Conservation (phyloP, 2,888 invertebrate species). For the Peribatodes rhomboidaria region DNA sequence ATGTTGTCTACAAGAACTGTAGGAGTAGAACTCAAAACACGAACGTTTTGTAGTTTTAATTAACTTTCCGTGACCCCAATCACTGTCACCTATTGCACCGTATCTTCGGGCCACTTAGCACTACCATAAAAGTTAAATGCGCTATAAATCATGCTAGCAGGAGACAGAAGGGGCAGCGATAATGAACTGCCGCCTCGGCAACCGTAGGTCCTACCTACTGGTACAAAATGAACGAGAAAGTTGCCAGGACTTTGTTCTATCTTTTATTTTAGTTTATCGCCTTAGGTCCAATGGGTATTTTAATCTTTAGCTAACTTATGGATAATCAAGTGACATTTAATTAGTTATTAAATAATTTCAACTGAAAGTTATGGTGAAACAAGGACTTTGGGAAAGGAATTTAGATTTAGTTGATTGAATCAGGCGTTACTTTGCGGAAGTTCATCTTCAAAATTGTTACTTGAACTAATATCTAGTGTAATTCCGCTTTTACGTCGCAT, state of each 20-base stretch:
- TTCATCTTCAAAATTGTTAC: too few relatives aligned
- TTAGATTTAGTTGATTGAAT: too few relatives aligned
- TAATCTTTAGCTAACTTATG: not conserved
- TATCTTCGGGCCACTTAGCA: slow-evolving; percentile 72
- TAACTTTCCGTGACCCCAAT: slow-evolving; percentile 9
- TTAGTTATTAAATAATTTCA: too few relatives aligned
- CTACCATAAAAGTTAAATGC: slow-evolving; percentile 83
- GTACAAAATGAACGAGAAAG: slow-evolving; percentile 15
- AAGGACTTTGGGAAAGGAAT: too few relatives aligned
- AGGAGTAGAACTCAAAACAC: too few relatives aligned
- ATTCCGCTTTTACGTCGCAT: too few relatives aligned
- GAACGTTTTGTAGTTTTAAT: not conserved
- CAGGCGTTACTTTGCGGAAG: too few relatives aligned
- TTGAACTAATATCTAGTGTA: too few relatives aligned
- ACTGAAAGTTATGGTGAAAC: too few relatives aligned
- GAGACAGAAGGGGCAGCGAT: slow-evolving; percentile 63
- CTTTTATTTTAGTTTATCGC: slow-evolving; percentile 14
- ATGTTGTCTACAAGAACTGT: too few relatives aligned
- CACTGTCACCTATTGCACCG: slow-evolving; percentile 27
- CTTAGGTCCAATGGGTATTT: not conserved
- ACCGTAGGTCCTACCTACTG: slow-evolving; percentile 39
- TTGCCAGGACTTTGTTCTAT: slow-evolving; percentile 15
- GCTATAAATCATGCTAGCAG: slow-evolving; percentile 76
- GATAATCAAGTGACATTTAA: not conserved
- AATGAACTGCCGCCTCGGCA: slow-evolving; percentile 78